A percentile compares a stretch with the other conserved stretches of the same genome.
These are phyloP conservation scores for Tachystola acroxantha DNA, from an alignment of 2,888 invertebrate genomes.

Conservation along the genomic window DNA sequence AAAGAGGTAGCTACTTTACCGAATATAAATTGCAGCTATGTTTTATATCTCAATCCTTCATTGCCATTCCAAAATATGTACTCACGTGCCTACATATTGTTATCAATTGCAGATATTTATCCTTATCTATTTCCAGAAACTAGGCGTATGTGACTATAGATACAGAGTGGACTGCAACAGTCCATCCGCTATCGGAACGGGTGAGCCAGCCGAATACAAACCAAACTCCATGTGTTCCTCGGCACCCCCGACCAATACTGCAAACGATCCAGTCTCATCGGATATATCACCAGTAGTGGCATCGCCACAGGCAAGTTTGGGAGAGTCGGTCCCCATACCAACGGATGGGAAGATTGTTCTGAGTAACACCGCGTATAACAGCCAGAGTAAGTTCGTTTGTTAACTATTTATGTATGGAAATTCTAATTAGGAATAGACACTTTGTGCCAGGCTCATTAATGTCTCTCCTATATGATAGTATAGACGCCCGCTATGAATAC, in stretches of 20 bases:
- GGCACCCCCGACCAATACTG: background rate
- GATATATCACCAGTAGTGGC: constrained; percentile 3
- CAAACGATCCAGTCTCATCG: constrained; percentile 5
- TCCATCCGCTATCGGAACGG: background rate
- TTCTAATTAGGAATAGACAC: no score
- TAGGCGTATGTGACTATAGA: constrained; percentile 82
- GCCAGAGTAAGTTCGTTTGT: constrained; percentile 37
- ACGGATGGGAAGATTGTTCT: constrained; percentile 22
- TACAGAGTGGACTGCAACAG: constrained; percentile 76
- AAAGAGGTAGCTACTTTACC: no score
- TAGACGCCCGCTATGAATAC: no score
- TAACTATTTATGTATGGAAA: no score
- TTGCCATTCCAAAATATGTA: no score
- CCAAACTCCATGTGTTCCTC: background rate
- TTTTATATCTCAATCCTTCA: no score
- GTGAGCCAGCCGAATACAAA: background rate
- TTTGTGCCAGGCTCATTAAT: no score
- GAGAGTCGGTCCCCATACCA: constrained; percentile 12
- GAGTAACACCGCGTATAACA: constrained; percentile 38
- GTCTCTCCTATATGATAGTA: no score
- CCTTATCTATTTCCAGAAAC: constrained; percentile 66
- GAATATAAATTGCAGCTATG: no score
- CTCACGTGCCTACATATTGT: no score
- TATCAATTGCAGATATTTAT: no score
- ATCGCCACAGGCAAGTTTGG: constrained; percentile 3